A percentile compares a stretch with the other conserved stretches of the same genome.
These are phyloP conservation scores for Pelosia muscerda DNA, from an alignment of 2,888 invertebrate species.

Conservation along the genomic window DNA sequence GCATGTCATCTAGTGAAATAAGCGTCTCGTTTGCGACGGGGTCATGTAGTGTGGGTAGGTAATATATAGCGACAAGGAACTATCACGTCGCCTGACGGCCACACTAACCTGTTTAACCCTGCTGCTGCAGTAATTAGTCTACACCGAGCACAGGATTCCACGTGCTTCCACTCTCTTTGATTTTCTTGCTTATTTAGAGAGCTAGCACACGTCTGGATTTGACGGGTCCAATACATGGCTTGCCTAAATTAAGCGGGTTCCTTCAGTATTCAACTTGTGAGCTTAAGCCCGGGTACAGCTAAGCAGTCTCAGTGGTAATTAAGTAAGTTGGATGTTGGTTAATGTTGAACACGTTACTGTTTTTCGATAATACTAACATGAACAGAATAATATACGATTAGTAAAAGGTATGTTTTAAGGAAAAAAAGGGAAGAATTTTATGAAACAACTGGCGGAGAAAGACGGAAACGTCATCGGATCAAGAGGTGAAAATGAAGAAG, in stretches of 20 bases:
- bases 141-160: constrained; percentile 65
- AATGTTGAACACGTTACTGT: constrained; percentile 2
- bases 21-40: constrained; percentile 47
- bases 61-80: constrained; percentile 51
- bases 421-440: background rate
- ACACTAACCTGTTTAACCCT: constrained; percentile 77
- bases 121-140: constrained; percentile 81
- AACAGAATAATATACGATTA: background rate
- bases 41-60: constrained; percentile 43
- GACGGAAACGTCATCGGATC: background rate
- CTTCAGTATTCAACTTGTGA: constrained; percentile 24
- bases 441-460: background rate
- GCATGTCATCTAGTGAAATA: constrained; percentile 63
- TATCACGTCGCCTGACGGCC: constrained; percentile 52
- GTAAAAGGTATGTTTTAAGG: background rate
- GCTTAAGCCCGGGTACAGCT: constrained; percentile 19
- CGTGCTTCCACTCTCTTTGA: constrained; percentile 60
- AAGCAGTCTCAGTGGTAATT: constrained; percentile 29
- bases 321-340: constrained; percentile 25
- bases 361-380: background rate
- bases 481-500: background rate
- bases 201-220: constrained; percentile 55
- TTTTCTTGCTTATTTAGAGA: constrained; percentile 62
- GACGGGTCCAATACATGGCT: constrained; percentile 28
- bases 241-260: constrained; percentile 34